phyloP scores from a whole-genome alignment of 2,797 vertebrate species.

The Etheostoma nigrum region DNA sequence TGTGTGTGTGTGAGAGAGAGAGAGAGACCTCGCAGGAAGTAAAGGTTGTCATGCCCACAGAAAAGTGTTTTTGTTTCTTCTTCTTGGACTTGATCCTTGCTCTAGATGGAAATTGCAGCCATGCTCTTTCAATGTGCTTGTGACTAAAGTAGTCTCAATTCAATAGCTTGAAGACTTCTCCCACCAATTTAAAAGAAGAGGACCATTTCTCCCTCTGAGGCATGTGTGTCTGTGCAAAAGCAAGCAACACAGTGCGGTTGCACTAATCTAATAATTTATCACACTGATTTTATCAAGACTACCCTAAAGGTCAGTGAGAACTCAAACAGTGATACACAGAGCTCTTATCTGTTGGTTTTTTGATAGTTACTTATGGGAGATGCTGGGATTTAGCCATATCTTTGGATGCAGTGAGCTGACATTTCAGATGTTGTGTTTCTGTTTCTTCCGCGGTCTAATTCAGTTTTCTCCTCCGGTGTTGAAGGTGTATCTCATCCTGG shows the following conservation, averaged over 20 bases:
- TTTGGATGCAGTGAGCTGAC: constrained; percentile 17
- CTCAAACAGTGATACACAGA: neutral
- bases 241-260: neutral
- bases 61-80: constrained; percentile 22
- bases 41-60: neutral
- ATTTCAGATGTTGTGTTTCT: constrained; percentile 27
- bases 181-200: neutral
- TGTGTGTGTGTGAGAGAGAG: neutral
- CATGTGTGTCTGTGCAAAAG: neutral
- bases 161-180: neutral
- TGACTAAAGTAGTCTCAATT: constrained; percentile 1
- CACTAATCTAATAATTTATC: constrained; percentile 28
- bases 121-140: neutral
- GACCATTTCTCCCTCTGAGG: neutral
- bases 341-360: constrained; percentile 2
- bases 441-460: constrained; percentile 37
- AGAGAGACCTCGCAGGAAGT: neutral
- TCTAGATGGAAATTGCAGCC: neutral
- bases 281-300: constrained; percentile 24
- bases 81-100: constrained; percentile 10
- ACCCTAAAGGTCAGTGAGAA: constrained; percentile 22
- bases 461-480: constrained; percentile 31
- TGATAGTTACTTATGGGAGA: neutral
- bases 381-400: constrained; percentile 17
- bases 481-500: constrained; percentile 41